Percentiles rank a stretch among this genome's conserved stretches.
Evolutionary conservation across 1,140 invertebrate genomes (phyloP).

Genomic region (Palaemon carinicauda): DNA sequence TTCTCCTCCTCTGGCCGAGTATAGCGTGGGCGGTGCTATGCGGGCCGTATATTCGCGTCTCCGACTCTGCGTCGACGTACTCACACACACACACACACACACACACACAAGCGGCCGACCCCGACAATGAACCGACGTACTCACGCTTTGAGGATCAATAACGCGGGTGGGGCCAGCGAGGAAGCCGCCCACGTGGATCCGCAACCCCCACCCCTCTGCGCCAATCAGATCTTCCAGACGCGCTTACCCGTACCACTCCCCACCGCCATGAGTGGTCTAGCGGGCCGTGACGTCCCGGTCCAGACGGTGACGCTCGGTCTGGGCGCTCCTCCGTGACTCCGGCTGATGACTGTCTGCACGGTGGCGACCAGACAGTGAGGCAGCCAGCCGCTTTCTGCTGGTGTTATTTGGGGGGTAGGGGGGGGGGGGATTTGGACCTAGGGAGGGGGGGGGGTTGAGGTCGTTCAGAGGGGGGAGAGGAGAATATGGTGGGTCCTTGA

Average conservation of each 20-base stretch:
- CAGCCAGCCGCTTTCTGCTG: not conserved
- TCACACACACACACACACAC: not conserved
- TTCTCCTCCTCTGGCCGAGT: not conserved
- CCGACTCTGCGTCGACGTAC: conserved; percentile 37
- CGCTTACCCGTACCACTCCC: conserved; percentile 2
- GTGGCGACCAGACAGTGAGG: conserved; percentile 44
- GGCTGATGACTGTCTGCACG: conserved; percentile 45
- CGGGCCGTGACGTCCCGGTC: conserved; percentile 27
- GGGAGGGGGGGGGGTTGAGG: not conserved
- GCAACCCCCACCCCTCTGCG: conserved; percentile 23
- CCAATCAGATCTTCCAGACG: conserved; percentile 11
- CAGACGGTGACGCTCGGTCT: conserved; percentile 47
- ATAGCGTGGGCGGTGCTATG: conserved; percentile 7
- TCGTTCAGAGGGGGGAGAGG: too few relatives aligned
- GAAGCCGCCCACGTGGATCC: conserved; percentile 6
- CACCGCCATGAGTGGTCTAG: not conserved
- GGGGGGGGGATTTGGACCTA: not conserved
- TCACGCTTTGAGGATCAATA: conserved; percentile 33
- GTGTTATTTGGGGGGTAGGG: not conserved
- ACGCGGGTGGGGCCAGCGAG: conserved; percentile 11
- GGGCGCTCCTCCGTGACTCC: conserved; percentile 17
- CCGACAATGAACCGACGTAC: conserved; percentile 32
- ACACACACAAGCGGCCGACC: not conserved
- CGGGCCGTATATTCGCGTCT: not conserved
- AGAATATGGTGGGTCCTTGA: not conserved